phyloP scores from a whole-genome alignment of 2,888 invertebrate species.

The Acronicta aceris region DNA sequence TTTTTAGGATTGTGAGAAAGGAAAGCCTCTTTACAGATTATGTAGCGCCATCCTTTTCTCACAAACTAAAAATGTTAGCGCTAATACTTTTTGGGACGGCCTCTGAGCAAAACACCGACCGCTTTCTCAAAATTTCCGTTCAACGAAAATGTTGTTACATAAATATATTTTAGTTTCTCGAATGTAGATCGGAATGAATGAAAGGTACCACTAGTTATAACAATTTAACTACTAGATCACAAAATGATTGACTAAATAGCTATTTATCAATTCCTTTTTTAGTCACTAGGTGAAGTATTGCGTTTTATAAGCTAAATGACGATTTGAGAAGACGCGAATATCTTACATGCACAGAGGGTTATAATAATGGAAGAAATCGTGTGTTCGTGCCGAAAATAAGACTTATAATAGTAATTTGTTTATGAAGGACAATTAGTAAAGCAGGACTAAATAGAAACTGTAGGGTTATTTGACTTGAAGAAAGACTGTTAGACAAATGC shows the following conservation, averaged over 20 bases:
- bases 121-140: constrained; percentile 29
- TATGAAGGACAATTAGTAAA: constrained; percentile 7
- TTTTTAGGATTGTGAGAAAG: no score
- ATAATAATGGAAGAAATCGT: constrained; percentile 38
- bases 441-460: no score
- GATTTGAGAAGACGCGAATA: constrained; percentile 59
- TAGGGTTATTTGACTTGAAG: no score
- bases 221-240: constrained; percentile 78
- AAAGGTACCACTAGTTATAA: constrained; percentile 62
- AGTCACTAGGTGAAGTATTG: constrained; percentile 65
- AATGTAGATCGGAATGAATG: constrained; percentile 44
- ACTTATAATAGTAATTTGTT: constrained; percentile 24
- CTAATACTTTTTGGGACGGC: no score
- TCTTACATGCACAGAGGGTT: constrained; percentile 60
- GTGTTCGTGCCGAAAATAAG: constrained; percentile 43
- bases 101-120: neutral
- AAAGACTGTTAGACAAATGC: no score
- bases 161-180: constrained; percentile 8
- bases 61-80: no score
- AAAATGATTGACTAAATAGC: constrained; percentile 82
- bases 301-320: constrained; percentile 44
- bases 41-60: no score
- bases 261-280: constrained; percentile 82
- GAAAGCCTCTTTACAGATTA: no score
- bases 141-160: constrained; percentile 21